phyloP scores from a whole-genome alignment of 2,113 vertebrate species.

The Isichthys henryi region DNA sequence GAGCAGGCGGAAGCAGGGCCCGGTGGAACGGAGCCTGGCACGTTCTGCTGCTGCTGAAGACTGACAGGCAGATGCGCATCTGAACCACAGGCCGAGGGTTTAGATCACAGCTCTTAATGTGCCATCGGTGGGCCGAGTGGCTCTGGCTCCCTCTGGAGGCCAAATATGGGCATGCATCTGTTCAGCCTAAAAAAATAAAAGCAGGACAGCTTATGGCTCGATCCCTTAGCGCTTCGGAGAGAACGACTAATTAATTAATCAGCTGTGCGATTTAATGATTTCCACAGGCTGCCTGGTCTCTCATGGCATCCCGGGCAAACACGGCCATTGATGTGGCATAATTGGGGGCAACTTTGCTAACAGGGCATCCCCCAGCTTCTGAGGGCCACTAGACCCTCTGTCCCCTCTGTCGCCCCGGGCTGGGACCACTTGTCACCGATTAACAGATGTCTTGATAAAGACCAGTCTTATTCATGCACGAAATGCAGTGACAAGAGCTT shows the following conservation, averaged over 20 bases:
- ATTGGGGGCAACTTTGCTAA: slow-evolving; percentile 59
- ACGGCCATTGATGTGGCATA: slow-evolving; percentile 54
- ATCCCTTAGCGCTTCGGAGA: background rate
- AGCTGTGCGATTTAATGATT: slow-evolving; percentile 62
- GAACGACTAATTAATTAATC: background rate
- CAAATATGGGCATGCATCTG: background rate
- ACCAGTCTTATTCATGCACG: slow-evolving; percentile 75
- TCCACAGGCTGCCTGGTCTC: slow-evolving; percentile 53
- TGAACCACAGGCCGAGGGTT: background rate
- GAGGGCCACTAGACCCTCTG: slow-evolving; percentile 17
- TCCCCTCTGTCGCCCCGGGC: slow-evolving; percentile 52
- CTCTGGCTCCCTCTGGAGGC: slow-evolving; percentile 3
- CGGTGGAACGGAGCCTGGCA: background rate
- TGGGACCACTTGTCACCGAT: slow-evolving; percentile 73
- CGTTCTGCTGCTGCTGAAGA: background rate
- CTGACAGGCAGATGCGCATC: background rate
- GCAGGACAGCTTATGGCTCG: background rate
- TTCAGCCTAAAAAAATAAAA: background rate
- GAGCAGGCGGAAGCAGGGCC: background rate
- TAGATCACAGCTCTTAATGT: background rate
- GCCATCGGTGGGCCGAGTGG: background rate
- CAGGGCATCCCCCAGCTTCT: slow-evolving; percentile 56
- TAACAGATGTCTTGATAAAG: slow-evolving; percentile 89
- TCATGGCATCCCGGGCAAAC: slow-evolving; percentile 31
- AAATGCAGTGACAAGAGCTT: slow-evolving; percentile 62